Percentiles rank a stretch among this genome's conserved stretches.
These are phyloP conservation scores for Agrotis exclamationis DNA, from an alignment of 2,888 invertebrate species.

Conservation along the genomic window DNA sequence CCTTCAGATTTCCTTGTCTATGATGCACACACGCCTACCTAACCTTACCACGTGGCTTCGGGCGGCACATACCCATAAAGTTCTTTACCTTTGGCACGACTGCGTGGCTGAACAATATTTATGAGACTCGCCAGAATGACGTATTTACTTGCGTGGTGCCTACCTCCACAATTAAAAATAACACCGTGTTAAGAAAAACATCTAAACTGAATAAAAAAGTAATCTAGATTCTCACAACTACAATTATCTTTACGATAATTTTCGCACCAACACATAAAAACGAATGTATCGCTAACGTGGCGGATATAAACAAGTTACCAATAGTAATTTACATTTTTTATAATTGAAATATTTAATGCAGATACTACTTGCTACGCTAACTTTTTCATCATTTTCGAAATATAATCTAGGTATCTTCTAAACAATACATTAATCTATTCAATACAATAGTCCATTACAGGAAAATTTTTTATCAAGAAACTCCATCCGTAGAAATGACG, in stretches of 20 bases:
- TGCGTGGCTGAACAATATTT: no score
- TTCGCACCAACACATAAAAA: constrained; percentile 15
- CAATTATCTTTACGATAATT: constrained; percentile 20
- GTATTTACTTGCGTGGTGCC: neutral
- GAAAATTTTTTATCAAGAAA: constrained; percentile 24
- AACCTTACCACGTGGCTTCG: no score
- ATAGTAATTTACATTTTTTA: constrained; percentile 2
- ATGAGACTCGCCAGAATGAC: no score
- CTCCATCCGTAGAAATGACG: constrained; percentile 25
- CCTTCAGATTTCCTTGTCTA: no score
- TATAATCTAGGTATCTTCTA: neutral
- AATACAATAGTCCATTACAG: neutral
- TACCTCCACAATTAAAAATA: neutral
- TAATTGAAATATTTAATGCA: neutral
- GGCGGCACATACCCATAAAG: no score
- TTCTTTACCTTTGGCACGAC: no score
- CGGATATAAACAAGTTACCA: constrained; percentile 6
- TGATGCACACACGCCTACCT: no score
- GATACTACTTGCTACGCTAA: constrained; percentile 7
- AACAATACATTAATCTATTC: neutral
- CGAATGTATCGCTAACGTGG: neutral
- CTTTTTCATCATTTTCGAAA: neutral
- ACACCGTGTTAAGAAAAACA: neutral
- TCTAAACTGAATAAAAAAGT: constrained; percentile 4
- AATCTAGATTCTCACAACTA: constrained; percentile 13